Evolutionary conservation across 2,797 vertebrate species (phyloP).

Genomic region (Myotis myotis): DNA sequence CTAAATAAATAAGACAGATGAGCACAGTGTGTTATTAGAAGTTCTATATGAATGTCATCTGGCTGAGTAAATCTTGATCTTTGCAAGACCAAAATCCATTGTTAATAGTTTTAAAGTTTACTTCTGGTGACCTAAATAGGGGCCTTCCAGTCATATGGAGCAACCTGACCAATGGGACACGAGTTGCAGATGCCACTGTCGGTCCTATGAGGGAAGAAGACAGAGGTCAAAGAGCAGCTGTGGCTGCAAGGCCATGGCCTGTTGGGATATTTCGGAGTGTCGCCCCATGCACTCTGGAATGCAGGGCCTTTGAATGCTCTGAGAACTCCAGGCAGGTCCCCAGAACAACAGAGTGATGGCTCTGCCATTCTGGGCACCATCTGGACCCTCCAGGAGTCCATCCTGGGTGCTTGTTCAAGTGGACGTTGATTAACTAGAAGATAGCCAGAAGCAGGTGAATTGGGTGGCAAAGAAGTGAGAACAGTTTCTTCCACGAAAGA

Average conservation of each 20-base stretch:
- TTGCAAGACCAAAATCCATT: neutral
- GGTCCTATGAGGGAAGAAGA: neutral
- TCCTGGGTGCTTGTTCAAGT: neutral
- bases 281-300: neutral
- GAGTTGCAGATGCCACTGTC: neutral
- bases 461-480: neutral
- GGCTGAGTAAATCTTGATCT: neutral
- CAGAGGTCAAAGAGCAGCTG: neutral
- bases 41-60: neutral
- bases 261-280: neutral
- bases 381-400: neutral
- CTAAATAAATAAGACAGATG: neutral
- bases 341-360: neutral
- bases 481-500: neutral
- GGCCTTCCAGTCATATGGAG: neutral
- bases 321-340: neutral
- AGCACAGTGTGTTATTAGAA: neutral
- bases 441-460: neutral
- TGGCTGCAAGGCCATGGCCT: rapidly evolving
- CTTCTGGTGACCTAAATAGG: neutral
- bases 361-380: neutral
- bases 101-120: neutral
- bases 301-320: neutral
- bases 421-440: neutral
- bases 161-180: neutral